Evolutionary conservation across 2,797 vertebrate species (phyloP).

Genomic region (Falco columbarius): DNA sequence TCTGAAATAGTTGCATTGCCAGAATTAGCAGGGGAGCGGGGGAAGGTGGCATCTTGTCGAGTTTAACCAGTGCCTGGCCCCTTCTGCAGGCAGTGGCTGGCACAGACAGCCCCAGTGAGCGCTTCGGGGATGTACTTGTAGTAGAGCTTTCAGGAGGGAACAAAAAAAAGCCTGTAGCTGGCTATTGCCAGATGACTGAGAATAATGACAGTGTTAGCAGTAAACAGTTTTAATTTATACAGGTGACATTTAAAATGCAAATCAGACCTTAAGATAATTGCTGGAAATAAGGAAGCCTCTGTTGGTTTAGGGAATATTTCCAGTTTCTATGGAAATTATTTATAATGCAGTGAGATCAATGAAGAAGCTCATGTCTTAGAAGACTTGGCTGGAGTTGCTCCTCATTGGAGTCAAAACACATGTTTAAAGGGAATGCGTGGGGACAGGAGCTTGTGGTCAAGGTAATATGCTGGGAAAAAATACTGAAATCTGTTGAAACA

Average conservation of each 20-base stretch:
- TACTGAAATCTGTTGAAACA: neutral
- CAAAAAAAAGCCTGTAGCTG: neutral
- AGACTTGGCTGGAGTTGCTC: neutral
- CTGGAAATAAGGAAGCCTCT: constrained; percentile 70
- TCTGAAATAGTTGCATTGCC: neutral
- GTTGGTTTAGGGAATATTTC: constrained; percentile 66
- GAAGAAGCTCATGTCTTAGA: neutral
- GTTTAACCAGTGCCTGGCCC: too few relatives aligned
- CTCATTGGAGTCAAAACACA: neutral
- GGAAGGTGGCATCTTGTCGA: neutral
- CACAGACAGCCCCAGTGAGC: neutral
- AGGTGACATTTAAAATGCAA: constrained; percentile 84
- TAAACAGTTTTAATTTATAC: constrained; percentile 82
- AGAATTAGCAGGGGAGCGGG: neutral
- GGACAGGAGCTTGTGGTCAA: neutral
- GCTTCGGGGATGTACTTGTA: neutral
- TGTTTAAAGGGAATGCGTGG: neutral
- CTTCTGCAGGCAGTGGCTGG: neutral
- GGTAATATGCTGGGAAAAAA: neutral
- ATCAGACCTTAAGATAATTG: constrained; percentile 82
- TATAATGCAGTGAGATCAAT: neutral
- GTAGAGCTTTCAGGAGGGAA: neutral
- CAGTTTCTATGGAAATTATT: constrained; percentile 72
- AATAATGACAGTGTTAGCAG: constrained; percentile 51
- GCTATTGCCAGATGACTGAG: constrained; percentile 21